Evolutionary conservation across 2,797 vertebrate genomes (phyloP).

Genomic region (Takifugu ocellatus): DNA sequence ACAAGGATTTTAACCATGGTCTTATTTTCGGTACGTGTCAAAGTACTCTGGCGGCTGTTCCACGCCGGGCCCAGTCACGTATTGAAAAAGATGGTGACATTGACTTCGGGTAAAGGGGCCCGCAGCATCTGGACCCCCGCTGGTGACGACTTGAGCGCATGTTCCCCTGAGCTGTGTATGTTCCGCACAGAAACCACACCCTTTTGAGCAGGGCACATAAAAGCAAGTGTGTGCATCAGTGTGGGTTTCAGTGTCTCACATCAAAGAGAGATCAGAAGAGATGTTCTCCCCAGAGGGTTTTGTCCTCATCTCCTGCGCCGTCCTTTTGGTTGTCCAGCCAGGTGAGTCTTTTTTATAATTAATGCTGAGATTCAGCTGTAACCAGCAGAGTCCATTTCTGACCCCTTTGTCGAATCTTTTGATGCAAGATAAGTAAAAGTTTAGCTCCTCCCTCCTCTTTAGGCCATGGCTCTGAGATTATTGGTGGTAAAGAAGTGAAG

Average conservation of each 20-base stretch:
- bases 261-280: slow-evolving; percentile 15
- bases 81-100: too few species aligned
- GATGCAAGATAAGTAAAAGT: neutral
- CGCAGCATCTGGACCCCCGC: too few species aligned
- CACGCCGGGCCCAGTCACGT: too few species aligned
- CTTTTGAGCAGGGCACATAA: slow-evolving; percentile 36
- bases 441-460: neutral
- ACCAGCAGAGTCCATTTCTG: neutral
- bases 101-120: too few species aligned
- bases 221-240: neutral
- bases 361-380: neutral
- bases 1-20: too few species aligned
- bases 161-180: too few species aligned
- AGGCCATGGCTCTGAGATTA: slow-evolving; percentile 66
- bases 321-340: neutral
- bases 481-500: slow-evolving; percentile 53
- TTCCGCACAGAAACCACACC: slow-evolving; percentile 48
- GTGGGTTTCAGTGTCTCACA: slow-evolving; percentile 1
- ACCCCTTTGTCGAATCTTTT: too few species aligned
- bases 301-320: neutral
- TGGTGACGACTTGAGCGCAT: too few species aligned
- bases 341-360: neutral
- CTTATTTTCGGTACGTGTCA: too few species aligned
- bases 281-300: slow-evolving; percentile 29
- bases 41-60: too few species aligned